Evolutionary conservation across 2,113 vertebrate species (phyloP), one percentile per base, ranked within the genome.

Genomic region (Ptilorrhoa leucosticta): DNA sequence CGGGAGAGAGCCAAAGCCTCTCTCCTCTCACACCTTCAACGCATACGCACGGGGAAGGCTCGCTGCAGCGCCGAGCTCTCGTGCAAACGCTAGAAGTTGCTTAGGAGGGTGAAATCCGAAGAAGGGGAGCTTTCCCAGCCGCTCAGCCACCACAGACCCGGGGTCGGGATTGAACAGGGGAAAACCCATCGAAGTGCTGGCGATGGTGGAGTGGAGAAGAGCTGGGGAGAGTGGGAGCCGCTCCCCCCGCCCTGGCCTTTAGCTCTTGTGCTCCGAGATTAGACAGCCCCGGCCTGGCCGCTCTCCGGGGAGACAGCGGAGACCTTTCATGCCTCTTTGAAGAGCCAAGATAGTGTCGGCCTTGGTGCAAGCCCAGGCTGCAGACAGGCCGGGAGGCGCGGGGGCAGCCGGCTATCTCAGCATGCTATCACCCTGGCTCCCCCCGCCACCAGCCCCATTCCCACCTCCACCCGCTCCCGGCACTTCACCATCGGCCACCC

Each of bases 321-420:
- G 93, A 88, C 78, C 80, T 95, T 92, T 61, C 60, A 57, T 72
- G 78, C 78, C 76, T 91, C 95, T 96, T 96, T 95, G 95, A 94
- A 96, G 96, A 95, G 92, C 78, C 64, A 76, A 94, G 95, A 97
- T 94, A 96, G 90, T 58, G 94, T 54, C 88, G 45, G 80, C 77
- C 79, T 70, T 61, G 89, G 75, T 83, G 80, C 71, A 51, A 94
- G 53, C 83, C 40, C 75, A 33, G 90, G 60, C 86, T 65, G 76
- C 88, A 93, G 84, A 93, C 72, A 31, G 71, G 83, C 89, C 47
- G 53, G 58, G 90, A 90, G 94, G 87, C 71, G 76, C 82, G n/a
- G 80, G 93, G 89, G 53, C 88, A 90, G 76, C 45, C 72, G 47
- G 78, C 78, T 96, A 96, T 97, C 97, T 84, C 71, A 15, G 53